phyloP scores from a whole-genome alignment of 1,140 invertebrate species.

The Whitmania pigra region DNA sequence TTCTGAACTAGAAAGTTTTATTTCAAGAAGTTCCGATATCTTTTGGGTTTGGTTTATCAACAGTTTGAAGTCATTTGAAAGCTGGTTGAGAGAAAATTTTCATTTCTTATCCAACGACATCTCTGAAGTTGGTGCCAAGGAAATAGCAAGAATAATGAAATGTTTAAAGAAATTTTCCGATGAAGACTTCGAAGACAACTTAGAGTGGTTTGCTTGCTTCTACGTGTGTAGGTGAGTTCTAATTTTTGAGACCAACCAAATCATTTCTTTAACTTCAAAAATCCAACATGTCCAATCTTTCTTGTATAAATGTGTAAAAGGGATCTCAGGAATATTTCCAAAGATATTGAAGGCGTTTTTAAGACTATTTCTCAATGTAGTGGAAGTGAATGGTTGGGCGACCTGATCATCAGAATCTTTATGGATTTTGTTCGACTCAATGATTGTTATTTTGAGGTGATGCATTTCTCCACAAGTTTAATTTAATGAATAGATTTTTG shows the following conservation, averaged over 20 bases:
- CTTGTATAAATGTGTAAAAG: background rate
- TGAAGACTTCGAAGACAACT: background rate
- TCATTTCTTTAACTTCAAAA: no score
- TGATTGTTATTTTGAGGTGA: slow-evolving; percentile 12
- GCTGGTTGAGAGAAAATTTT: no score
- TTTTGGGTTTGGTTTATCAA: no score
- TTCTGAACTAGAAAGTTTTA: no score
- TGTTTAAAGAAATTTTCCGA: background rate
- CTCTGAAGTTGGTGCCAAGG: background rate
- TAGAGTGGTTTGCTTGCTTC: background rate
- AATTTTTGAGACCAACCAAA: background rate
- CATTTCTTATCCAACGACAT: no score
- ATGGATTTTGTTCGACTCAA: slow-evolving; percentile 8
- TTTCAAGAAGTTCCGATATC: no score
- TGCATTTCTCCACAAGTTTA: background rate
- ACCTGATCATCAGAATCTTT: slow-evolving; percentile 17
- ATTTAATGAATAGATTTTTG: background rate
- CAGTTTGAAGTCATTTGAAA: no score
- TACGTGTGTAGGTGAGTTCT: slow-evolving; percentile 1
- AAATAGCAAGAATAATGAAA: background rate
- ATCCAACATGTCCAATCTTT: no score
- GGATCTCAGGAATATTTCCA: slow-evolving; percentile 2
- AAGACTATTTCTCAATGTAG: slow-evolving; percentile 7
- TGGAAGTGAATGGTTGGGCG: background rate
- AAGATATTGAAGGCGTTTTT: background rate